Evolutionary conservation across 2,113 vertebrate species (phyloP).

Genomic region (Anser cygnoides): DNA sequence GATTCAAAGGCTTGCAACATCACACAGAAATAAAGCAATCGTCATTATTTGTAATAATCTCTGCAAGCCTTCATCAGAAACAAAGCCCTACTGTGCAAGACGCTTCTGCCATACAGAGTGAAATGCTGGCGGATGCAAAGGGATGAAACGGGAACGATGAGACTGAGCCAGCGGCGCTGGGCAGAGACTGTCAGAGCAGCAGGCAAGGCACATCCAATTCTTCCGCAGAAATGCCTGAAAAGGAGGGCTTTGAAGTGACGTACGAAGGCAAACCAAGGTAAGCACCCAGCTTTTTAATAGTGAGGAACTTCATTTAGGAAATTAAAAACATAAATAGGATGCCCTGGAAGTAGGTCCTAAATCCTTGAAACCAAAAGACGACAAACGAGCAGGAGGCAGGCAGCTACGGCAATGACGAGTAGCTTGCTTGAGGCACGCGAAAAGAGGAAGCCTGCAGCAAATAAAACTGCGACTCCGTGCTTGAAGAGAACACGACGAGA

Average conservation of each 20-base stretch:
- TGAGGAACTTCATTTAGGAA: background rate
- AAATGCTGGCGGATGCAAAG: background rate
- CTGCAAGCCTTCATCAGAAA: background rate
- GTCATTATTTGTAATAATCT: background rate
- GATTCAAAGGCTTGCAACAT: background rate
- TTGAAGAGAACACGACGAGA: background rate
- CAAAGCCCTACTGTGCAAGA: background rate
- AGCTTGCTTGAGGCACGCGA: background rate
- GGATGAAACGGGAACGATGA: background rate
- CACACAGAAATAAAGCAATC: constrained; percentile 4
- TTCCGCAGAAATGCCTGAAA: background rate
- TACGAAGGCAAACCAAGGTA: background rate
- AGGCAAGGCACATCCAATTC: background rate
- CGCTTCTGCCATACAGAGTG: background rate
- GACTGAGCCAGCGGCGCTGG: background rate
- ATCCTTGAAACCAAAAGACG: background rate
- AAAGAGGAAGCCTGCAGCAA: background rate
- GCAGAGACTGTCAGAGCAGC: constrained; percentile 31
- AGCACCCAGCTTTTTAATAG: background rate
- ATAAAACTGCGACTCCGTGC: background rate
- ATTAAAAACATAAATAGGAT: background rate
- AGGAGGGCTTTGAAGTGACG: constrained; percentile 28
- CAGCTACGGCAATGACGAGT: background rate
- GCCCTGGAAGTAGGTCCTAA: background rate
- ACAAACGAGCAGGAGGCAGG: background rate